These are phyloP conservation scores for Acropternis orthonyx DNA, from an alignment of 2,797 vertebrate species.

Conservation along the genomic window DNA sequence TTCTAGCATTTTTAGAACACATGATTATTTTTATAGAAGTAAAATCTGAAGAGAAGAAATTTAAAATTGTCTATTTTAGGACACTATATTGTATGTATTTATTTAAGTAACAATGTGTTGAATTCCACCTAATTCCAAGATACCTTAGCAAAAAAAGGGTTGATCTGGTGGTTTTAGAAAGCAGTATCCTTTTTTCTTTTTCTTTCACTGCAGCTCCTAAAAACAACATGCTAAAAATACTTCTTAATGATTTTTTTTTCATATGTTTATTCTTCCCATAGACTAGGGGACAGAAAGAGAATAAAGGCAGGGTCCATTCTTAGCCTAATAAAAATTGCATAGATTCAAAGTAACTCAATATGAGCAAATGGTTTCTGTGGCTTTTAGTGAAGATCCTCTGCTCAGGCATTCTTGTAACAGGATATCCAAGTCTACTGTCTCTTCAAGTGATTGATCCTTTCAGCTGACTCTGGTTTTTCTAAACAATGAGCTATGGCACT, in stretches of 20 bases:
- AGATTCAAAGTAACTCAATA: constrained; percentile 1
- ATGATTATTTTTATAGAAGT: background rate
- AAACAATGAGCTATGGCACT: background rate
- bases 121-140: background rate
- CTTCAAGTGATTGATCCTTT: background rate
- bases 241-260: background rate
- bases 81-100: background rate
- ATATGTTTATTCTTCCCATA: background rate
- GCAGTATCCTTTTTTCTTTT: background rate
- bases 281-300: background rate
- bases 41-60: background rate
- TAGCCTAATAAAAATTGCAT: constrained; percentile 17
- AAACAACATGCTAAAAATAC: background rate
- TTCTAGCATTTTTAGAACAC: background rate
- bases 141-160: no score
- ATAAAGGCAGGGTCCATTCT: background rate
- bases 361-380: background rate
- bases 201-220: background rate
- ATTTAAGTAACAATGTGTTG: accelerated
- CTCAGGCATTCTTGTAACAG: background rate
- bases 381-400: background rate
- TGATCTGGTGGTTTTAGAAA: background rate
- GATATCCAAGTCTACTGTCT: background rate
- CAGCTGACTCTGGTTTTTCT: background rate
- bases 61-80: background rate